phyloP scores from a whole-genome alignment of 2,888 invertebrate genomes.

The Drosophila hawaiiensis region DNA sequence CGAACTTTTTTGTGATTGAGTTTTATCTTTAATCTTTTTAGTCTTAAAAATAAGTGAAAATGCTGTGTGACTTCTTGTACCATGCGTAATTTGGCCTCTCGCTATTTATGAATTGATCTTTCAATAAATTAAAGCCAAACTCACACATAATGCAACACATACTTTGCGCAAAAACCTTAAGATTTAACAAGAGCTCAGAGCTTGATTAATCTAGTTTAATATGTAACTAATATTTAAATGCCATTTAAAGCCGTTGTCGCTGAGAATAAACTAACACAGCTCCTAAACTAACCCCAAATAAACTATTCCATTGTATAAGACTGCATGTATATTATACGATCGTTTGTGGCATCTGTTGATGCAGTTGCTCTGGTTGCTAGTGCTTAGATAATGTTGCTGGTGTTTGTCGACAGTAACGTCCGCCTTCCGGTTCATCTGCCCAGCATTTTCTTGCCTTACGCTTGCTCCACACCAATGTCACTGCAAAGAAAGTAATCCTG shows the following conservation, averaged over 20 bases:
- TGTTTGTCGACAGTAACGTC: conserved; percentile 32
- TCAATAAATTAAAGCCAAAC: not conserved
- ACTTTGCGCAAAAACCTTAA: not conserved
- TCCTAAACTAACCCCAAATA: not conserved
- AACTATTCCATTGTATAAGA: conserved; percentile 7
- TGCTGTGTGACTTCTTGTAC: not conserved
- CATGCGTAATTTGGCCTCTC: rapidly evolving
- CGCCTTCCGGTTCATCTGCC: conserved; percentile 19
- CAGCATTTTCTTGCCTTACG: conserved; percentile 33
- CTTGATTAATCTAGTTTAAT: not conserved
- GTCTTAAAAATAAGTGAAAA: too few relatives aligned
- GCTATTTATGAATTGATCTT: not conserved
- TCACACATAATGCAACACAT: too few relatives aligned
- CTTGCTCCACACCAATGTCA: not conserved
- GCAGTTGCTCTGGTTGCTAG: conserved; percentile 33
- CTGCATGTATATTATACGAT: conserved; percentile 6
- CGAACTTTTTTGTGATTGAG: not conserved
- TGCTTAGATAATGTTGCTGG: conserved; percentile 56
- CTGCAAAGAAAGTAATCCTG: conserved; percentile 18
- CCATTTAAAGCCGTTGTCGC: conserved; percentile 5
- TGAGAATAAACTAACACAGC: not conserved
- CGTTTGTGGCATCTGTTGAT: conserved; percentile 7
- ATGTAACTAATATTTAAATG: not conserved
- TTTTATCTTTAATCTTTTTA: not conserved
- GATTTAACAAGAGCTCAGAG: not conserved